These are phyloP conservation scores for Drosophila aldrichi DNA, from an alignment of 2,888 invertebrate genomes.

Conservation along the genomic window DNA sequence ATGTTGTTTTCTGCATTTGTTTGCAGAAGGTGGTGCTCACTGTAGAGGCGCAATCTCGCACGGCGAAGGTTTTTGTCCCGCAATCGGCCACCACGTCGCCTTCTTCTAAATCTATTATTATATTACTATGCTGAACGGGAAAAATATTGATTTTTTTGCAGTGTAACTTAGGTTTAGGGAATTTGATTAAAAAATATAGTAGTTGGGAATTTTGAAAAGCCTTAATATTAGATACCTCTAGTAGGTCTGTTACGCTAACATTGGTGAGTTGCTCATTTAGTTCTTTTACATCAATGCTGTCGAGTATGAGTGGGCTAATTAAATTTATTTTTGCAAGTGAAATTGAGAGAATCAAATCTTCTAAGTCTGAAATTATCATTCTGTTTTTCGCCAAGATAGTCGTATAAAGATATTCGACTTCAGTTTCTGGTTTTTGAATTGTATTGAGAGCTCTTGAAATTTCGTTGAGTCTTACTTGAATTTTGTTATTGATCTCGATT, in stretches of 20 bases:
- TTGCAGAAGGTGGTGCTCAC: no score
- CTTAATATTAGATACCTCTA: not conserved
- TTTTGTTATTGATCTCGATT: not conserved
- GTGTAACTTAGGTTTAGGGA: not conserved
- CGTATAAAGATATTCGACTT: not conserved
- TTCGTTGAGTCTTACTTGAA: not conserved
- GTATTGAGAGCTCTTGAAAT: no score
- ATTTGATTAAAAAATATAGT: not conserved
- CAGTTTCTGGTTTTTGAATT: no score
- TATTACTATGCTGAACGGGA: not conserved
- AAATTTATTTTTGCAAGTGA: not conserved
- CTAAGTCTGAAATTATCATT: not conserved
- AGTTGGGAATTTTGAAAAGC: not conserved
- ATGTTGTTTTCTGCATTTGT: not conserved
- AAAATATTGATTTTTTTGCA: not conserved
- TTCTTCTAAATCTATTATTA: constrained; percentile 1
- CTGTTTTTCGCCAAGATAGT: not conserved
- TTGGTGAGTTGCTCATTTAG: not conserved
- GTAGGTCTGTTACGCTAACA: not conserved
- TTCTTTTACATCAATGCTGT: no score
- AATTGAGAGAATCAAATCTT: not conserved
- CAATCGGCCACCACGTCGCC: not conserved
- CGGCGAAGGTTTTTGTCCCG: no score
- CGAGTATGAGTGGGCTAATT: not conserved
- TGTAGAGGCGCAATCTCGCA: no score